A percentile compares a stretch with the other conserved stretches of the same genome.
phyloP scores from a whole-genome alignment of 1,140 invertebrate species.

The Pseudomyrmex concolor region DNA sequence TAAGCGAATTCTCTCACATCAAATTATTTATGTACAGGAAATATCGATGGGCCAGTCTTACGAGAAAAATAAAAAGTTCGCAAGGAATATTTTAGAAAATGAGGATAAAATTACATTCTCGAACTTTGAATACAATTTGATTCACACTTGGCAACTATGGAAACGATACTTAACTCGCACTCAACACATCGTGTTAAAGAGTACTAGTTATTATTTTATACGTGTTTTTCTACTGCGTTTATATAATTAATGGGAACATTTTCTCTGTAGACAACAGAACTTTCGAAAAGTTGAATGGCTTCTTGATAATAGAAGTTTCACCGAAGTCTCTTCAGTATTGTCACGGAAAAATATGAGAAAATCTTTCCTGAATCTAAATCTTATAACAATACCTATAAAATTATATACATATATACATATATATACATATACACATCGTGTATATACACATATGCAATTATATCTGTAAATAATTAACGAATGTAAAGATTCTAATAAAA shows the following conservation, averaged over 20 bases:
- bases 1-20: constrained; percentile 4
- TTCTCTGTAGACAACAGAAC: not conserved
- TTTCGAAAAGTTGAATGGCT: constrained; percentile 6
- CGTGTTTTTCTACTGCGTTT: constrained; percentile 48
- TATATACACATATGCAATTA: constrained; percentile 55
- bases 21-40: not conserved
- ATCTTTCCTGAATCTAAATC: constrained; percentile 43
- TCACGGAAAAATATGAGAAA: constrained; percentile 45
- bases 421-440: constrained; percentile 40
- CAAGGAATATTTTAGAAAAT: constrained; percentile 10
- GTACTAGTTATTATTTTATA: constrained; percentile 17
- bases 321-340: constrained; percentile 49
- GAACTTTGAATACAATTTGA: not conserved
- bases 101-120: not conserved
- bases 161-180: constrained; percentile 16
- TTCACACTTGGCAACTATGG: not conserved
- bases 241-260: constrained; percentile 11
- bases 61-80: not conserved
- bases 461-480: constrained; percentile 61
- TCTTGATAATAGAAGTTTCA: constrained; percentile 11
- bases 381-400: constrained; percentile 28
- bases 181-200: not conserved
- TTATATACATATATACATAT: constrained; percentile 50
- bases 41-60: constrained; percentile 9
- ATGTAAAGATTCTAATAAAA: constrained; percentile 62